Evolutionary conservation across 2,113 vertebrate genomes (phyloP).

Genomic region (Oreochromis tanganicae): DNA sequence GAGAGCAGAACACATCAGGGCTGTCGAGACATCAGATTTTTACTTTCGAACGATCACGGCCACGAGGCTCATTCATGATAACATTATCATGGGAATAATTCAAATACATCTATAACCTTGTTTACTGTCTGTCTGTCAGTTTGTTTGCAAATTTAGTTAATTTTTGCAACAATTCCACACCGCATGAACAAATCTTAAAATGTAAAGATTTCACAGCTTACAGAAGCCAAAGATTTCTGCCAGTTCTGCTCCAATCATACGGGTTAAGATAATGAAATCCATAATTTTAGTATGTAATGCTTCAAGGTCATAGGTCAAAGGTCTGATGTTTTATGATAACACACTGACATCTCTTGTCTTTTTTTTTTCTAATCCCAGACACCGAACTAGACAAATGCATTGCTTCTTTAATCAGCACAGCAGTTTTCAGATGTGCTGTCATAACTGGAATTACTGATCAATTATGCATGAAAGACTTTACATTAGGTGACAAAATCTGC

Average conservation of each 20-base stretch:
- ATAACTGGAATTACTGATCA: not conserved
- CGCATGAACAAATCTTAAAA: not conserved
- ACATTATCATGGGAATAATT: not conserved
- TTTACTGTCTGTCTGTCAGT: not conserved
- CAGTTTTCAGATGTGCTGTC: not conserved
- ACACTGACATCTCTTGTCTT: not conserved
- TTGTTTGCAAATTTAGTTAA: not conserved
- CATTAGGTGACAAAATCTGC: not conserved
- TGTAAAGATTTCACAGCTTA: not conserved
- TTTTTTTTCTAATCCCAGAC: not conserved
- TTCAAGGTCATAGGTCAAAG: too few species aligned
- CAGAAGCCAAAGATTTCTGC: not conserved
- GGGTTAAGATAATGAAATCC: not conserved
- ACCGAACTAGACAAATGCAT: not conserved
- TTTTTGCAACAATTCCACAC: not conserved
- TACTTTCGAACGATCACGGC: not conserved
- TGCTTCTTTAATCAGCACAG: not conserved
- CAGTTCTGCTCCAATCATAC: not conserved
- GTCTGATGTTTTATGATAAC: not conserved
- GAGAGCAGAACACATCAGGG: not conserved
- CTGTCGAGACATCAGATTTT: not conserved
- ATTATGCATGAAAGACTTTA: not conserved
- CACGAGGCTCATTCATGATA: not conserved
- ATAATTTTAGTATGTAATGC: not conserved
- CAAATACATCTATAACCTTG: not conserved